Evolutionary conservation across 2,888 invertebrate genomes (phyloP).

Genomic region (Maniola hyperantus): DNA sequence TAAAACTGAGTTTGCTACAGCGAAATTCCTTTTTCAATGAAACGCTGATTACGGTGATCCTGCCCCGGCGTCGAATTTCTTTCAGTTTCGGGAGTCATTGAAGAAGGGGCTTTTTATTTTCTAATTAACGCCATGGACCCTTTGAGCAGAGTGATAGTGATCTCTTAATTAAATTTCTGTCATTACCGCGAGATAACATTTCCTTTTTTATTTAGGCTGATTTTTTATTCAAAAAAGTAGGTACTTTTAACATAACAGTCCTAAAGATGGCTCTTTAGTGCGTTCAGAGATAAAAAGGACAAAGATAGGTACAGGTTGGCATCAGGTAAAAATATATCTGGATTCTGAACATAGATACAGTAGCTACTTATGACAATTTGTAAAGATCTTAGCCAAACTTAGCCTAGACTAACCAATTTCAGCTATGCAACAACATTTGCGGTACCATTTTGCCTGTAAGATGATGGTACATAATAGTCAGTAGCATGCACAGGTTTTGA

Average conservation of each 20-base stretch:
- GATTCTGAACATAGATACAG: no score
- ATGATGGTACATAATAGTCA: no score
- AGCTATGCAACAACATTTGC: no score
- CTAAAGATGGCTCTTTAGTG: no score
- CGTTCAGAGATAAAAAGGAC: no score
- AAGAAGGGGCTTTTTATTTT: constrained; percentile 22
- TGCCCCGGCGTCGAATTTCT: constrained; percentile 13
- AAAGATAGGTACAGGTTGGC: no score
- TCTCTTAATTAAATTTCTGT: constrained; percentile 27
- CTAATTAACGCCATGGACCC: constrained; percentile 25
- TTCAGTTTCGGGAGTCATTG: constrained; percentile 13
- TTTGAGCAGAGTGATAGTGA: constrained; percentile 21
- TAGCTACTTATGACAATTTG: no score
- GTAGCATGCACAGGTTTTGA: no score
- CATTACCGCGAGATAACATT: constrained; percentile 21
- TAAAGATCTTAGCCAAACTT: no score
- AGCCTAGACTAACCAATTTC: no score
- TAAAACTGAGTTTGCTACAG: background rate
- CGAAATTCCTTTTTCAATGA: constrained; percentile 8
- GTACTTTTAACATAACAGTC: background rate
- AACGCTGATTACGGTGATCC: constrained; percentile 9
- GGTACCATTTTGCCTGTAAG: no score
- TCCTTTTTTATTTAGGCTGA: constrained; percentile 11
- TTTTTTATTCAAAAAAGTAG: background rate
- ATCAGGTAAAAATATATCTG: no score